phyloP scores from a whole-genome alignment of 2,113 vertebrate genomes.

The Xiphias gladius region DNA sequence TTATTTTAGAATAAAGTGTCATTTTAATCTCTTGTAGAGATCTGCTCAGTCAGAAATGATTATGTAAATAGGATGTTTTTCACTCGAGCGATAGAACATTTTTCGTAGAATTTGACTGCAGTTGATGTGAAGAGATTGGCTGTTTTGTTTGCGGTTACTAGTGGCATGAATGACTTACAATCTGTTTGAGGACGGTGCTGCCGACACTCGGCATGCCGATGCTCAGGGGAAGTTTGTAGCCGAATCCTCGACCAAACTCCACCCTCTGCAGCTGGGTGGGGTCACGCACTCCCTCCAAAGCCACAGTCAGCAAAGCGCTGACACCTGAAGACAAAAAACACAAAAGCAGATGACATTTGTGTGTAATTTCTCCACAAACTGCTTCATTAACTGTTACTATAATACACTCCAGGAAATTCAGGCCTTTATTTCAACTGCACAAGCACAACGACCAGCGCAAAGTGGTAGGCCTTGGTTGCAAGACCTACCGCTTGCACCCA shows the following conservation, averaged over 20 bases:
- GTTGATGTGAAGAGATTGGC: too few species aligned
- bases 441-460: background rate
- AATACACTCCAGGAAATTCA: background rate
- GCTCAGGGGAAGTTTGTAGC: constrained; percentile 84
- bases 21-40: background rate
- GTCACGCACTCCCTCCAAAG: constrained; percentile 83
- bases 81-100: background rate
- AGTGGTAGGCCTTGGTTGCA: too few species aligned
- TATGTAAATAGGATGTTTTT: background rate
- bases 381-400: background rate
- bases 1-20: background rate
- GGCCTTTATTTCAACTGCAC: background rate
- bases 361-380: too few species aligned
- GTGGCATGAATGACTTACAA: constrained; percentile 79
- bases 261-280: constrained; percentile 85
- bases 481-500: too few species aligned
- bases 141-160: too few species aligned
- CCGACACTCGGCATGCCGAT: constrained; percentile 84
- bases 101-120: too few species aligned
- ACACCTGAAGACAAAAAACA: constrained; percentile 79
- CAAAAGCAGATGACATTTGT: background rate
- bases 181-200: constrained; percentile 83
- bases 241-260: constrained; percentile 91
- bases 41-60: background rate
- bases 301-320: constrained; percentile 86